Conservation (phyloP, 2,113 vertebrate genomes). For the Gasterosteus aculeatus region DNA sequence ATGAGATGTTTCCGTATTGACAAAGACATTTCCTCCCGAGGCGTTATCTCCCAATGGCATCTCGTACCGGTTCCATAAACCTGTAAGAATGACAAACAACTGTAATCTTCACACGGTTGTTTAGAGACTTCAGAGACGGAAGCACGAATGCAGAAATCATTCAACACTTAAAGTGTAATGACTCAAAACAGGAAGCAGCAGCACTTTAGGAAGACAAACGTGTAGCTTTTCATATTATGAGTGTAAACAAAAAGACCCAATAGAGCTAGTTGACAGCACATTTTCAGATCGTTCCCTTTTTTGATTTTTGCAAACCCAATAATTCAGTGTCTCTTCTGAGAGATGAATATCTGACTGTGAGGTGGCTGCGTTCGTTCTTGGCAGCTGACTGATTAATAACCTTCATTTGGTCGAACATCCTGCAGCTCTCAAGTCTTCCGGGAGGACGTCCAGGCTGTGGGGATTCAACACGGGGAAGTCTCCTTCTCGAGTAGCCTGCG, state of each 20-base stretch:
- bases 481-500: conserved; percentile 30
- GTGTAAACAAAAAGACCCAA: neutral
- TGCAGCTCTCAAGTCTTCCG: conserved; percentile 58
- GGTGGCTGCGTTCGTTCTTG: conserved; percentile 27
- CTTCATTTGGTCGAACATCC: conserved; percentile 62
- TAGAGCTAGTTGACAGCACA: neutral
- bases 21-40: neutral
- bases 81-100: neutral
- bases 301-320: conserved; percentile 2
- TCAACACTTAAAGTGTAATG: neutral
- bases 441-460: conserved; percentile 72
- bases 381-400: conserved; percentile 59
- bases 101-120: neutral
- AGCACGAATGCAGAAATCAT: neutral
- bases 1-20: neutral
- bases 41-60: neutral
- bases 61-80: conserved; percentile 3
- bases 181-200: neutral
- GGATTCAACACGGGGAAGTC: conserved; percentile 52
- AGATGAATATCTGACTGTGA: conserved; percentile 27
- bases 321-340: neutral
- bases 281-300: neutral
- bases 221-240: neutral
- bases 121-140: neutral
- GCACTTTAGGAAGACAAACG: neutral